Base-by-base conservation (phyloP, 2,113 vertebrate genomes). In the Carassius carassius region DNA sequence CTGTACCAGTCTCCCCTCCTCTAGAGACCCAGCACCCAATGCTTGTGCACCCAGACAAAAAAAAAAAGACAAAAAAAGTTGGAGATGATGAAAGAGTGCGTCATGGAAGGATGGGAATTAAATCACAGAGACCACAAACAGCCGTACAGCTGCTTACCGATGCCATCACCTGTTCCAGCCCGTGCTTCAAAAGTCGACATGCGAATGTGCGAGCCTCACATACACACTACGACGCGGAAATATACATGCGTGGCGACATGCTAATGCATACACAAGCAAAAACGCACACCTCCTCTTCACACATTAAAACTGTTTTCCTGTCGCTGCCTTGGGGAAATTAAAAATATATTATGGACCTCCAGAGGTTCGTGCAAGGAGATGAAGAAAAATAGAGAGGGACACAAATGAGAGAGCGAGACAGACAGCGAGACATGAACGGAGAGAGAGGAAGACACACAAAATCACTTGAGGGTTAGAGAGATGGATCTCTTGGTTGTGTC, bases 301-400 rank as follows among this genome's bases (percentile, higher is more conserved):
- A 89, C 87, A 92, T 90, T 86, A 87, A 90, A 92, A 92, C 92
- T 94, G 93, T 94, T 94, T 95, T 94, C 93, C 93, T 93, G 93
- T 90, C 89, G 86, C 85, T 90, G 92, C 94, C 94, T 93, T 93
- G 89, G 94, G 94, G 94, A 94, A 95, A 95, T 95, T 94, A 94
- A 94, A 94, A 94, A 93, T 93, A 94, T 93, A 95, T 94, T 94
- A 94, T 93, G 92, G 93, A 94, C 92, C 94, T 94, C 94, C 87
- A 92, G 94, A 91, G 94, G 92, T 91, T 90, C 89, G 86, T 83
- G 80, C 90, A 86, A 89, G 90, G 88, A 91, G 92, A 90, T 91
- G 83, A 90, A 86, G 84, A 87, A 78, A 88, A 86, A 78, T 78
- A 83, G 78, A 83, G 84, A 60, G 86, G 80, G 85, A 92, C 81